phyloP scores from a whole-genome alignment of 1,140 invertebrate genomes.

The Pseudomyrmex sp. region DNA sequence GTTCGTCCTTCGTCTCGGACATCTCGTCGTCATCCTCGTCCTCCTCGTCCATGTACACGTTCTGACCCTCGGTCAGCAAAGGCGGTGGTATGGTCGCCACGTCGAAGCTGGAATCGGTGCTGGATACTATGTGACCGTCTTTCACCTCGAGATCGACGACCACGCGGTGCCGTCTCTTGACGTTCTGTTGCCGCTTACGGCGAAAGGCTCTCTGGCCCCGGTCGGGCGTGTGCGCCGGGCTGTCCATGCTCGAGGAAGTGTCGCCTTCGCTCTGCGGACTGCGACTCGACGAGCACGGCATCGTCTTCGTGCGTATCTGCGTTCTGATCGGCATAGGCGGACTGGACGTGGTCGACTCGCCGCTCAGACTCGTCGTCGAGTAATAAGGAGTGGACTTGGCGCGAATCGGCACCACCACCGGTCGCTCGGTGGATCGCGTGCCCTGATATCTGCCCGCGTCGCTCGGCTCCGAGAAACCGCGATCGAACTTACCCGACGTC shows the following conservation, averaged over 20 bases:
- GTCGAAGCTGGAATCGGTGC: constrained; percentile 89
- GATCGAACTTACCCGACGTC: constrained; percentile 68
- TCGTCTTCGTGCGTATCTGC: constrained; percentile 83
- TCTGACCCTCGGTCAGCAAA: constrained; percentile 86
- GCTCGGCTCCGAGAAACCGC: constrained; percentile 76
- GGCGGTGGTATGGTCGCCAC: constrained; percentile 89
- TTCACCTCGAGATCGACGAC: constrained; percentile 83
- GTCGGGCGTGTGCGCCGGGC: constrained; percentile 83
- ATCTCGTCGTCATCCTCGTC: constrained; percentile 79
- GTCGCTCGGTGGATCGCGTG: constrained; percentile 81
- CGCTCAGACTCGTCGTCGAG: constrained; percentile 83
- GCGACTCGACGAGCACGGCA: constrained; percentile 79
- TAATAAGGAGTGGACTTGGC: constrained; percentile 83
- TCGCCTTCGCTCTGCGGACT: constrained; percentile 84
- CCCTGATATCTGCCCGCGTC: constrained; percentile 71
- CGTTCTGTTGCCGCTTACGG: constrained; percentile 81
- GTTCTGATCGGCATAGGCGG: constrained; percentile 82
- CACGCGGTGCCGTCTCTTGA: constrained; percentile 81
- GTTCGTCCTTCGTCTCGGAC: constrained; percentile 63
- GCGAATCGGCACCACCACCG: constrained; percentile 80
- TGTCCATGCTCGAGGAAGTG: constrained; percentile 84
- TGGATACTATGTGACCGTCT: constrained; percentile 84
- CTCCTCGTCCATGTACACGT: constrained; percentile 86
- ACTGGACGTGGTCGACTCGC: constrained; percentile 84
- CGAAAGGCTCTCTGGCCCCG: constrained; percentile 80